Conservation (phyloP, 2,888 invertebrate species). For the Galeopsomyia nigrocyanea region DNA sequence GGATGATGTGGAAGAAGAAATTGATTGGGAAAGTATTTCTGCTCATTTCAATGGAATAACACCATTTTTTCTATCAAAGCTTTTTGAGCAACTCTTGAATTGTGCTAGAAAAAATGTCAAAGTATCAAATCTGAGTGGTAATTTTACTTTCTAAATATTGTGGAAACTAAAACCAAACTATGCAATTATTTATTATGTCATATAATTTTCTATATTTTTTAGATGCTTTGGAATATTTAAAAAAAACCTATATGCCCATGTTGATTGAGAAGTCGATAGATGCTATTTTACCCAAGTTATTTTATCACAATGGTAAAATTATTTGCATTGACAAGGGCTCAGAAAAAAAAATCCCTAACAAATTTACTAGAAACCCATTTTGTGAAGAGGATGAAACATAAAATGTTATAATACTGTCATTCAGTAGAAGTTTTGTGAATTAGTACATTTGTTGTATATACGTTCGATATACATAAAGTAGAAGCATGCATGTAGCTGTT, state of each 20-base stretch:
- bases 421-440: no score
- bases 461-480: no score
- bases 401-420: not conserved
- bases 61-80: slow-evolving; percentile 50
- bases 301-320: slow-evolving; percentile 49
- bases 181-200: not conserved
- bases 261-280: slow-evolving; percentile 48
- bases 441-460: not conserved
- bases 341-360: slow-evolving; percentile 4
- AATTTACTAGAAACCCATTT: not conserved
- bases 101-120: slow-evolving; percentile 6
- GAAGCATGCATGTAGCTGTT: no score
- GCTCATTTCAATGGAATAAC: slow-evolving; percentile 59
- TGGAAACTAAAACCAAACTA: not conserved
- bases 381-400: not conserved
- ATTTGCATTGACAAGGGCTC: slow-evolving; percentile 11
- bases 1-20: slow-evolving; percentile 48
- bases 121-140: slow-evolving; percentile 10
- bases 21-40: slow-evolving; percentile 55
- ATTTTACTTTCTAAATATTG: not conserved
- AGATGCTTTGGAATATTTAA: slow-evolving; percentile 55
- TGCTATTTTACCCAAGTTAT: slow-evolving; percentile 55
- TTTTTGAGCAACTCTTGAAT: slow-evolving; percentile 46
- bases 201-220: no score
- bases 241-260: slow-evolving; percentile 48